Conservation (phyloP, 2,797 vertebrate genomes). For the Poeciliopsis turneri region DNA sequence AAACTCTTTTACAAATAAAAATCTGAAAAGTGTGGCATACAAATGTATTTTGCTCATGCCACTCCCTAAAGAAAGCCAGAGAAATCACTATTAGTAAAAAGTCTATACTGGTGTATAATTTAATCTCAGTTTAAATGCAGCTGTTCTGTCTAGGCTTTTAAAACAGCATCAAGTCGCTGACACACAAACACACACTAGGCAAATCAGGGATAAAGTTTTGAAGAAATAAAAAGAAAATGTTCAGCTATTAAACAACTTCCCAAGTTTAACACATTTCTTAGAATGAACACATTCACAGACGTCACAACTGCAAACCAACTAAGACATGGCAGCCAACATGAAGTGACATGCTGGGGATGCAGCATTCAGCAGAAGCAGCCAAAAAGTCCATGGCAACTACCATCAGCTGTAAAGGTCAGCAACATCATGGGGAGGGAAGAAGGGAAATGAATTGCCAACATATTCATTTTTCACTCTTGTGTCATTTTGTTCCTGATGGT, state of each 20-base stretch:
- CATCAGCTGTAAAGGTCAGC: background rate
- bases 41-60: background rate
- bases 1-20: background rate
- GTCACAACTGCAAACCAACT: background rate
- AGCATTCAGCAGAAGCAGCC: background rate
- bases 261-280: background rate
- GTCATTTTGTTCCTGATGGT: background rate
- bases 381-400: background rate
- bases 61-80: no score
- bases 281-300: background rate
- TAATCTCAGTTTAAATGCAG: background rate
- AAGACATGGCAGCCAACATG: background rate
- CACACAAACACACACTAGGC: background rate
- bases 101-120: background rate
- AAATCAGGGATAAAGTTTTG: background rate
- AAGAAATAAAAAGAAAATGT: background rate
- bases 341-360: background rate
- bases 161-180: background rate
- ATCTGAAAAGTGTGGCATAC: background rate
- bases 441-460: background rate
- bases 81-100: background rate
- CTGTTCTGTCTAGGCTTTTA: background rate
- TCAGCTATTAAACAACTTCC: background rate
- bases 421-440: background rate
- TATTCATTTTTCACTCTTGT: background rate